A percentile compares a stretch with the other conserved stretches of the same genome.
These are phyloP conservation scores for Berghia stephanieae DNA, from an alignment of 1,140 invertebrate species.

Conservation along the genomic window DNA sequence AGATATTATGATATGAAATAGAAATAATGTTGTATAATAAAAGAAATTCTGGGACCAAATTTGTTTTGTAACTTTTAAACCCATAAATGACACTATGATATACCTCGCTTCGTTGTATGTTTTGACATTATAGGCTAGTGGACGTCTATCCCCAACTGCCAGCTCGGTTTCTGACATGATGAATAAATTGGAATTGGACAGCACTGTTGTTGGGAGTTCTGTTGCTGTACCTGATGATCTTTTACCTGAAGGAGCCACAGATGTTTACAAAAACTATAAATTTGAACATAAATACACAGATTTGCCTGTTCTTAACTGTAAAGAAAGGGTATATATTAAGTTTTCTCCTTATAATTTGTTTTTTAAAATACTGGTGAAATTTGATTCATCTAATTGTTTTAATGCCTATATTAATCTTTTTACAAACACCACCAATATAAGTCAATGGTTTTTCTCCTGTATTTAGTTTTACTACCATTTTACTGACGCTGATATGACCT, in stretches of 20 bases:
- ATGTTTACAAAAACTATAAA: slow-evolving; percentile 59
- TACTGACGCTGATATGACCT: too few relatives aligned
- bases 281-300: slow-evolving; percentile 51
- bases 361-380: neutral
- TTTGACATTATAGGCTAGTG: neutral
- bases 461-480: too few relatives aligned
- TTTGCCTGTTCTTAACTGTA: slow-evolving; percentile 52
- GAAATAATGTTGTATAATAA: too few relatives aligned
- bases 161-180: slow-evolving; percentile 23
- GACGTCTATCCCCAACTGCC: neutral
- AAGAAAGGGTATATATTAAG: slow-evolving; percentile 48
- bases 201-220: slow-evolving; percentile 38
- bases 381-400: neutral
- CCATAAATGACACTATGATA: too few relatives aligned
- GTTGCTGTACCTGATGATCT: slow-evolving; percentile 45
- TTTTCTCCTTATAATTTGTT: slow-evolving; percentile 5
- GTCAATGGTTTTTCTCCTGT: too few relatives aligned
- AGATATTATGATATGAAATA: too few relatives aligned
- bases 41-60: too few relatives aligned
- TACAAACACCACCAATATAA: too few relatives aligned
- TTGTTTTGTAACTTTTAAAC: too few relatives aligned
- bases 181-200: slow-evolving; percentile 53
- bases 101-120: neutral
- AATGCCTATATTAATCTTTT: neutral
- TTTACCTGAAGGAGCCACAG: slow-evolving; percentile 48